phyloP scores from a whole-genome alignment of 2,888 invertebrate genomes.

The Disparrhopalites patrizii region DNA sequence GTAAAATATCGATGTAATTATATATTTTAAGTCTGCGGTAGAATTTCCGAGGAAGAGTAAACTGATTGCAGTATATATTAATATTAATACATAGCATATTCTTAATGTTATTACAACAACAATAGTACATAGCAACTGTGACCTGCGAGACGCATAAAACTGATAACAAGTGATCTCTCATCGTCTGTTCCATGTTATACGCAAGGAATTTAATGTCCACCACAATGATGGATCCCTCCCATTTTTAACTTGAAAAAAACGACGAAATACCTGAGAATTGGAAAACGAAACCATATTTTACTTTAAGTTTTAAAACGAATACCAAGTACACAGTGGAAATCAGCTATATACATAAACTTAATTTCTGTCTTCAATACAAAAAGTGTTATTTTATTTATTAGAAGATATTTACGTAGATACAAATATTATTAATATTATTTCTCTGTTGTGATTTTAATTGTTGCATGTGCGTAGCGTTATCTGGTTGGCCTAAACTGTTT shows the following conservation, averaged over 20 bases:
- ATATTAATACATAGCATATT: not conserved
- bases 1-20: conserved; percentile 1
- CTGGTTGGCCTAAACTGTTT: not conserved
- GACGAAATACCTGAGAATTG: conserved; percentile 1
- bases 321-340: not conserved
- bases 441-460: conserved; percentile 6
- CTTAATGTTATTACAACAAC: too few relatives aligned
- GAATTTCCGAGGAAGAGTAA: not conserved
- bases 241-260: conserved; percentile 8
- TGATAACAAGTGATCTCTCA: conserved; percentile 35
- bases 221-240: conserved; percentile 10
- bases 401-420: not conserved
- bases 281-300: not conserved
- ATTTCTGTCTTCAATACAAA: too few relatives aligned
- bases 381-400: conserved; percentile 4
- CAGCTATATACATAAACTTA: not conserved
- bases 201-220: conserved; percentile 3
- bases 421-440: not conserved
- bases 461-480: not conserved
- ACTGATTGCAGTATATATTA: conserved; percentile 6
- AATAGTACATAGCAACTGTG: conserved; percentile 13
- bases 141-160: conserved; percentile 26
- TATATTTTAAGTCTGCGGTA: not conserved
- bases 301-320: conserved; percentile 3
- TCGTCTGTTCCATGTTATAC: conserved; percentile 24